Conservation (phyloP, 2,888 invertebrate genomes). For the Branchinecta sandiegonensis region DNA sequence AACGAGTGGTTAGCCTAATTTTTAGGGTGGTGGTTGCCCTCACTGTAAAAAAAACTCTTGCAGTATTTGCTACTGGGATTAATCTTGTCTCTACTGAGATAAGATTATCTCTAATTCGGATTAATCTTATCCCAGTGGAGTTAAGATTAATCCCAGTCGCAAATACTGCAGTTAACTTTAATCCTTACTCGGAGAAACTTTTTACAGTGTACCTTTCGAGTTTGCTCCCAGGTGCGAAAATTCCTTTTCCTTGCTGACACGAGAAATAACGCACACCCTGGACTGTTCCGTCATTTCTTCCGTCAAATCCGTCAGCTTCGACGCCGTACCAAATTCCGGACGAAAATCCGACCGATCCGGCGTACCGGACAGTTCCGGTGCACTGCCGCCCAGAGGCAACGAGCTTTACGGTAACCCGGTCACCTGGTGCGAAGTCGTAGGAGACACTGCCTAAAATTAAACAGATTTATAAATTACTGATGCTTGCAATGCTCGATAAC, state of each 20-base stretch:
- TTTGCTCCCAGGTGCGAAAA: slow-evolving; percentile 27
- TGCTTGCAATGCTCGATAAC: too few relatives aligned
- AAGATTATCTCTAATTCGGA: too few relatives aligned
- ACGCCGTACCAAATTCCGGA: slow-evolving; percentile 40
- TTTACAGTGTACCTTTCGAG: too few relatives aligned
- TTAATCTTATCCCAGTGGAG: too few relatives aligned
- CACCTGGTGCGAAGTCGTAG: not conserved
- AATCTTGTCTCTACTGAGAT: too few relatives aligned
- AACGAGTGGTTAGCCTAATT: too few relatives aligned
- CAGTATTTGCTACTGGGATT: too few relatives aligned
- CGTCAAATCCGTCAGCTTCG: slow-evolving; percentile 36
- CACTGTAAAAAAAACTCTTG: too few relatives aligned
- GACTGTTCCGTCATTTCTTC: slow-evolving; percentile 39
- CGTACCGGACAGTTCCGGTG: slow-evolving; percentile 35
- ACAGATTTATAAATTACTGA: not conserved
- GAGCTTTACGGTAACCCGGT: not conserved
- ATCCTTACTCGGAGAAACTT: too few relatives aligned
- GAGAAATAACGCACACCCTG: slow-evolving; percentile 38
- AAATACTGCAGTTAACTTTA: too few relatives aligned
- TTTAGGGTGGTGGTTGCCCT: too few relatives aligned
- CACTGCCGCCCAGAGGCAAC: slow-evolving; percentile 16
- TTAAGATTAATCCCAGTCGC: too few relatives aligned
- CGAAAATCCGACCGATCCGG: slow-evolving; percentile 38
- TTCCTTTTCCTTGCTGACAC: slow-evolving; percentile 36
- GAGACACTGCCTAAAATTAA: not conserved